Evolutionary conservation across 2,888 invertebrate species (phyloP).

Genomic region (Macaria liturata): DNA sequence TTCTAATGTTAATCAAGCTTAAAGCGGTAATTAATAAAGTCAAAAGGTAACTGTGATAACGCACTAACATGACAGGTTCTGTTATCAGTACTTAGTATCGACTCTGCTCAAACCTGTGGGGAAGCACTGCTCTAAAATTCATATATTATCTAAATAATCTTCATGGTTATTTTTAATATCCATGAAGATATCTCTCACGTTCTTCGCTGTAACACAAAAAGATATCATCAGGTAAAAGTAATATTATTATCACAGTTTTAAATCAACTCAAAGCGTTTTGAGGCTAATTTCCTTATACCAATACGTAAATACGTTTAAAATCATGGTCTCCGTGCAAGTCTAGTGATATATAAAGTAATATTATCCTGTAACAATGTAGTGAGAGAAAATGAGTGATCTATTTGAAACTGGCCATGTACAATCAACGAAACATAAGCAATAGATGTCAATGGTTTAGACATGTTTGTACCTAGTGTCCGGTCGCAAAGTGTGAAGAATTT

Average conservation of each 20-base stretch:
- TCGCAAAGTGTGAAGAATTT: no score
- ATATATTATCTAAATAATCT: no score
- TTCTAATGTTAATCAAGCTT: constrained; percentile 21
- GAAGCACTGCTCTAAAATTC: no score
- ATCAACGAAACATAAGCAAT: constrained; percentile 16
- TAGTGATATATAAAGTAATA: constrained; percentile 5
- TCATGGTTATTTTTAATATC: no score
- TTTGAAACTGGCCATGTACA: constrained; percentile 9
- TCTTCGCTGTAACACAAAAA: no score
- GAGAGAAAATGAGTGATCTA: constrained; percentile 2
- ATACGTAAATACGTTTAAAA: no score
- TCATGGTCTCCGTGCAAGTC: neutral
- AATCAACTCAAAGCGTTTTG: no score
- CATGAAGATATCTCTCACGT: no score
- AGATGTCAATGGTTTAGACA: constrained; percentile 14
- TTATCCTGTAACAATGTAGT: no score
- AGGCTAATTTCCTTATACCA: neutral
- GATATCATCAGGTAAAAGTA: neutral
- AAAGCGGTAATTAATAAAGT: constrained; percentile 21
- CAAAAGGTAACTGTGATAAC: constrained; percentile 28
- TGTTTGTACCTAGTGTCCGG: neutral
- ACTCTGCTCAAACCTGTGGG: constrained; percentile 27
- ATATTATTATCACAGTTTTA: neutral
- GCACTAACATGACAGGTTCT: constrained; percentile 18
- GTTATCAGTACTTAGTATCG: constrained; percentile 13